Conservation (phyloP, 2,113 vertebrate genomes). For the Corynorhinus townsendii region DNA sequence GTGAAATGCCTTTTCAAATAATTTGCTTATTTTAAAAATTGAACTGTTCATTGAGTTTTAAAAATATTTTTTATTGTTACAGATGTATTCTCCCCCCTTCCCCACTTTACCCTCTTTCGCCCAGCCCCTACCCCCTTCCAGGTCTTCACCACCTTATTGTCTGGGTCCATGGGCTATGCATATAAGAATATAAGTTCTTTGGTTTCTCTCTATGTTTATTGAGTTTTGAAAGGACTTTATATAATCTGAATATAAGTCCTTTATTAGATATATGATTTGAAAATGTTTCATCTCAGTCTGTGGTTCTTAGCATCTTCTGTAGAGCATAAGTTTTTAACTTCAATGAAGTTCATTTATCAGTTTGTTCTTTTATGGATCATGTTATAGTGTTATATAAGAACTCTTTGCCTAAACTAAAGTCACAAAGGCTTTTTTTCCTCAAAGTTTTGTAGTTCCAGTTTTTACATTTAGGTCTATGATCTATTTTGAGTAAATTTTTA, state of each 20-base stretch:
- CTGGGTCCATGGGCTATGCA: too few species aligned
- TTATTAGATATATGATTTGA: background rate
- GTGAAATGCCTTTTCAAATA: background rate
- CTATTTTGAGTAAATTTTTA: constrained; percentile 1
- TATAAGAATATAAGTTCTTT: too few species aligned
- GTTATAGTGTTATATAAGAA: background rate
- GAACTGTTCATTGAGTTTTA: background rate
- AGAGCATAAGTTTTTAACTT: background rate
- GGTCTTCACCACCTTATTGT: too few species aligned
- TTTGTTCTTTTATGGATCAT: background rate
- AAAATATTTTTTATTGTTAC: background rate
- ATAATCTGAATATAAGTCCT: background rate
- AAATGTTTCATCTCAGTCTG: background rate
- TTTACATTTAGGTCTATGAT: background rate
- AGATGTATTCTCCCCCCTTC: too few species aligned
- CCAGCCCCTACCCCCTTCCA: too few species aligned
- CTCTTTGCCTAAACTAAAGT: background rate
- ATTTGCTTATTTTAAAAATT: background rate
- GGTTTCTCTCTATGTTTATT: background rate
- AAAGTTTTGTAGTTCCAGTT: background rate
- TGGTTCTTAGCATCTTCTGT: background rate
- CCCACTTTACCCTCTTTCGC: too few species aligned
- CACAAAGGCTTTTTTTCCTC: background rate
- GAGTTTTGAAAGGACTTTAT: background rate
- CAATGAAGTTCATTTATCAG: background rate